Evolutionary conservation across 1,140 invertebrate genomes (phyloP), one percentile per base, ranked within the genome.

Genomic region (Battus philenor): DNA sequence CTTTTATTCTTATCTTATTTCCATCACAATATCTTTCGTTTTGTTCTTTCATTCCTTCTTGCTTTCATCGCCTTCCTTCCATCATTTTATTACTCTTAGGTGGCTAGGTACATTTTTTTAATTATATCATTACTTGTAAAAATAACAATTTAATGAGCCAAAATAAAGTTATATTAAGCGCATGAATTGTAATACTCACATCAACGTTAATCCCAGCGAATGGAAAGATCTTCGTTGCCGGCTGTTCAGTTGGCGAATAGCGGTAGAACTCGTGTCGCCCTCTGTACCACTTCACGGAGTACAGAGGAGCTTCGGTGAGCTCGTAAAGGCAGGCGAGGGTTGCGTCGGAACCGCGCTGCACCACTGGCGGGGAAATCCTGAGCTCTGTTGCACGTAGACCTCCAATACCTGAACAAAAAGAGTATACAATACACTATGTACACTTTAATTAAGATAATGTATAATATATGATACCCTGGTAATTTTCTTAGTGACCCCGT

Each of bases 241-340:
- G 91, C 8, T 71, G 75, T 46, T 92, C 90, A 1, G 79, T 90
- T 0, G 91, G 91, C 0, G 90, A 89, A 62, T 89, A 93, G 49
- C 92, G 82, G 73, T 93, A 93, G 78, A 93, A 93, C 76, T 93
- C 92, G 55, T 89, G 86, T 26, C 74, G 86, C 6, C 92, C 93
- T 39, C 92, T 88, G 77, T 94, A 94, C 93, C 93, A 94, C 82
- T 94, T 94, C 44, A 94, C 88, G 1, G 91, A 91, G 81, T 94
- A 94, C 11, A 94, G 86, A 2, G 88, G 88, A 9, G 89, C 90
- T 6, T 89, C 87, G 43, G 92, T 90, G 48, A 93, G 78, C 67
- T 93, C 90, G 86, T 93, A 94, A 22, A 89, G 74, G 74, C 93
- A 94, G 10, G 76, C 77, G 2, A 81, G 52, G 0, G 59, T 77